Evolutionary conservation across 2,888 invertebrate species (phyloP).

Genomic region (Mythimna vitellina): DNA sequence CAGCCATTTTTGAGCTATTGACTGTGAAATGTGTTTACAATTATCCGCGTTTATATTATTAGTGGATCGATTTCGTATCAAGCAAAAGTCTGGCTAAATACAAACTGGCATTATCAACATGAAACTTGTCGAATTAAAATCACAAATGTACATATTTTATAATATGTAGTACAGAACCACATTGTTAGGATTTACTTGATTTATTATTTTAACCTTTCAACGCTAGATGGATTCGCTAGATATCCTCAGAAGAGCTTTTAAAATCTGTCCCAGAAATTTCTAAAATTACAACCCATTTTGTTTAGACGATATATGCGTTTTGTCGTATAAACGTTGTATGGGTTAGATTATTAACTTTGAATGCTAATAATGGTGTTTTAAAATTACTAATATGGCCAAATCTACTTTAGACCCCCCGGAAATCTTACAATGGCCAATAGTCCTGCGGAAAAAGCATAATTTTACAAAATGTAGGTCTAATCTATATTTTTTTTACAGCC

Average conservation of each 20-base stretch:
- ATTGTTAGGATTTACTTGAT: slow-evolving; percentile 34
- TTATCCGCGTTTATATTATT: not conserved
- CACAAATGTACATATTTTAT: slow-evolving; percentile 52
- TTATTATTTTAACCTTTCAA: slow-evolving; percentile 45
- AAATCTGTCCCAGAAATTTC: slow-evolving; percentile 37
- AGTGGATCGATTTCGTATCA: not conserved
- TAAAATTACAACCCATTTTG: not conserved
- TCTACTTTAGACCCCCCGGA: not conserved
- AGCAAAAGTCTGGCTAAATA: not conserved
- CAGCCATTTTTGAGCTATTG: slow-evolving; percentile 6
- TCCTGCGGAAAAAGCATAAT: too few relatives aligned
- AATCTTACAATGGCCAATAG: not conserved
- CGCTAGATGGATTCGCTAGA: slow-evolving; percentile 55
- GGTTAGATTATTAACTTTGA: slow-evolving; percentile 18
- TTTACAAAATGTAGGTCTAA: too few relatives aligned
- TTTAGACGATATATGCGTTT: not conserved
- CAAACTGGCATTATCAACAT: not conserved
- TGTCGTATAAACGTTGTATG: not conserved
- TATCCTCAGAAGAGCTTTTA: slow-evolving; percentile 36
- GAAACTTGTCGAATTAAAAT: slow-evolving; percentile 3
- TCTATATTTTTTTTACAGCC: too few relatives aligned
- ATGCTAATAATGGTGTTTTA: slow-evolving; percentile 11
- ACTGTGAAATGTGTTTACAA: not conserved
- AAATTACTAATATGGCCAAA: not conserved
- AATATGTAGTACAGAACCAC: slow-evolving; percentile 38